Evolutionary conservation across 2,797 vertebrate genomes (phyloP).

Genomic region (Clamator glandarius): DNA sequence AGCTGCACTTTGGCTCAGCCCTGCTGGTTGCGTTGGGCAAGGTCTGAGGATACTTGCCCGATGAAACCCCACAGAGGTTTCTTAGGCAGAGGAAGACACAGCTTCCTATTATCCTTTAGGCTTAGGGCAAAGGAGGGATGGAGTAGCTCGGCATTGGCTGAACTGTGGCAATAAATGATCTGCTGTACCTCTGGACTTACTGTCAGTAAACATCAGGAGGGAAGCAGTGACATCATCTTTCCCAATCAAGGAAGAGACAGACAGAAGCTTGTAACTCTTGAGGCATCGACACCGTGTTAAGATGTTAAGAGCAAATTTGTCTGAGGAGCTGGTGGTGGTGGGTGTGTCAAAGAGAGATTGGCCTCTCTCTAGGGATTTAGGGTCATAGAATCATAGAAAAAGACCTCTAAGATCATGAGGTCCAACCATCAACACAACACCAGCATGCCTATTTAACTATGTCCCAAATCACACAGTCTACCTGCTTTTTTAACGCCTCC

Average conservation of each 20-base stretch:
- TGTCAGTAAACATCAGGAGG: not conserved
- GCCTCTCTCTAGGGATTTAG: not conserved
- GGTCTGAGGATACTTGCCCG: not conserved
- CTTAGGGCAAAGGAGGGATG: not conserved
- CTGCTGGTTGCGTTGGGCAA: not conserved
- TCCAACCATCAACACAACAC: too few relatives aligned
- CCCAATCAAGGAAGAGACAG: not conserved
- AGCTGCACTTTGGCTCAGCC: not conserved
- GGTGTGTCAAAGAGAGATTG: not conserved
- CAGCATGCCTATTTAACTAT: too few relatives aligned
- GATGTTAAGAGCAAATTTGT: not conserved
- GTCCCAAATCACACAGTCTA: too few relatives aligned
- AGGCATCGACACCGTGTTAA: not conserved
- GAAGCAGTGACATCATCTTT: not conserved
- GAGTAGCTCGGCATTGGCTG: not conserved
- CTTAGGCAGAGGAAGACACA: not conserved
- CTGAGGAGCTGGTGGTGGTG: not conserved
- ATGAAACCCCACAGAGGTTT: not conserved
- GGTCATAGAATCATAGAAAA: too few relatives aligned
- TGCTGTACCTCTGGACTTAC: not conserved
- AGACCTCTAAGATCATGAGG: too few relatives aligned
- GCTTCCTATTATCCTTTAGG: not conserved
- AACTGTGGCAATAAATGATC: not conserved
- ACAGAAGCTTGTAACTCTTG: not conserved
- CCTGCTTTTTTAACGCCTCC: too few relatives aligned